These are phyloP conservation scores for Lagopus muta DNA, from an alignment of 2,113 vertebrate species.

Conservation along the genomic window DNA sequence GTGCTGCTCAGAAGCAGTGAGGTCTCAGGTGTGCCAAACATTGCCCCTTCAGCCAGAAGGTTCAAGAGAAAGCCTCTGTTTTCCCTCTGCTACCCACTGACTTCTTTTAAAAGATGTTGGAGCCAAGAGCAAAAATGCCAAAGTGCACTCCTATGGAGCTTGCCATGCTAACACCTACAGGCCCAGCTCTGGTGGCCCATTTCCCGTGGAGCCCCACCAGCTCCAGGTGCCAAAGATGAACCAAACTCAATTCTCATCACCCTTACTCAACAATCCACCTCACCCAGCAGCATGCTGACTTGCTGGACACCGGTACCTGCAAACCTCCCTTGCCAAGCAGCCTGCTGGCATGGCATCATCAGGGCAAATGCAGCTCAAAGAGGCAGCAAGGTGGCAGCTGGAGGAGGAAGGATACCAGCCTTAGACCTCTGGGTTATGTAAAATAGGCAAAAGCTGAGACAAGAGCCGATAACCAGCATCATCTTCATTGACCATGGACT, in stretches of 20 bases:
- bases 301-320: background rate
- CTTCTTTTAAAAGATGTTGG: background rate
- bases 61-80: background rate
- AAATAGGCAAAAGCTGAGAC: background rate
- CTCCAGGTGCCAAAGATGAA: background rate
- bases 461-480: fast-evolving
- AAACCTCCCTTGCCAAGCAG: background rate
- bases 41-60: background rate
- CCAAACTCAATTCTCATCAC: background rate
- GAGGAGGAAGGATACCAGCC: background rate
- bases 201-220: background rate
- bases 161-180: background rate
- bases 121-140: background rate
- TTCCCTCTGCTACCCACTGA: background rate
- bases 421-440: fast-evolving
- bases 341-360: background rate
- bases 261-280: background rate
- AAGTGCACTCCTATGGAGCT: background rate
- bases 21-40: background rate
- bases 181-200: background rate
- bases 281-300: background rate
- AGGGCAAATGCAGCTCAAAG: background rate
- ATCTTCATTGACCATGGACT: background rate
- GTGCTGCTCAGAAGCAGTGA: background rate
- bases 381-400: background rate